A percentile compares a stretch with the other conserved stretches of the same genome.
Evolutionary conservation across 2,888 invertebrate genomes (phyloP).

Genomic region (Hemistola chrysoprasaria): DNA sequence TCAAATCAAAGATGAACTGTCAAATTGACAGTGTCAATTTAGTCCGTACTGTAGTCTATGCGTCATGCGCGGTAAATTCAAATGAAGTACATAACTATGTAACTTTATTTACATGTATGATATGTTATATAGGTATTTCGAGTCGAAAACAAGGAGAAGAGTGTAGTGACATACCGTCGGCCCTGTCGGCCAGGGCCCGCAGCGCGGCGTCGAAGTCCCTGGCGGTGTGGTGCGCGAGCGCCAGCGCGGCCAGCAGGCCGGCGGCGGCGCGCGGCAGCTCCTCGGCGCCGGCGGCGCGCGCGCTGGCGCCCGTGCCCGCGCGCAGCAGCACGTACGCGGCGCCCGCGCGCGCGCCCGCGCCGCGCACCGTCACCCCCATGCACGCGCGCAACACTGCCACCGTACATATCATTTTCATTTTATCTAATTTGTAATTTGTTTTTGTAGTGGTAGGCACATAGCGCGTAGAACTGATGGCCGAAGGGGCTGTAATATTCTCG

Average conservation of each 20-base stretch:
- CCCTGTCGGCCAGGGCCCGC: slow-evolving; percentile 66
- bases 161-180: slow-evolving; percentile 32
- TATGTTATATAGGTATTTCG: too few relatives aligned
- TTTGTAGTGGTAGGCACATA: too few relatives aligned
- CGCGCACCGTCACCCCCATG: slow-evolving; percentile 65
- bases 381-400: slow-evolving; percentile 57
- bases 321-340: slow-evolving; percentile 45
- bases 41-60: too few relatives aligned
- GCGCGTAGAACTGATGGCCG: too few relatives aligned
- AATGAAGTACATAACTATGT: too few relatives aligned
- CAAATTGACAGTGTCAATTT: too few relatives aligned
- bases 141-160: too few relatives aligned
- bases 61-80: too few relatives aligned
- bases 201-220: slow-evolving; percentile 82
- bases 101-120: too few relatives aligned
- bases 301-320: slow-evolving; percentile 64
- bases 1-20: too few relatives aligned
- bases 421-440: too few relatives aligned
- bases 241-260: slow-evolving; percentile 85
- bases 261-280: slow-evolving; percentile 87
- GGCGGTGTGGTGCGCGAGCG: slow-evolving; percentile 83
- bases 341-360: slow-evolving; percentile 84
- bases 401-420: neutral
- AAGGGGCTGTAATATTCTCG: too few relatives aligned
- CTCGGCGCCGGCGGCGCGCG: slow-evolving; percentile 84